Base-by-base conservation (phyloP, 2,888 invertebrate species). In the Synanthedon andrenaeformis region DNA sequence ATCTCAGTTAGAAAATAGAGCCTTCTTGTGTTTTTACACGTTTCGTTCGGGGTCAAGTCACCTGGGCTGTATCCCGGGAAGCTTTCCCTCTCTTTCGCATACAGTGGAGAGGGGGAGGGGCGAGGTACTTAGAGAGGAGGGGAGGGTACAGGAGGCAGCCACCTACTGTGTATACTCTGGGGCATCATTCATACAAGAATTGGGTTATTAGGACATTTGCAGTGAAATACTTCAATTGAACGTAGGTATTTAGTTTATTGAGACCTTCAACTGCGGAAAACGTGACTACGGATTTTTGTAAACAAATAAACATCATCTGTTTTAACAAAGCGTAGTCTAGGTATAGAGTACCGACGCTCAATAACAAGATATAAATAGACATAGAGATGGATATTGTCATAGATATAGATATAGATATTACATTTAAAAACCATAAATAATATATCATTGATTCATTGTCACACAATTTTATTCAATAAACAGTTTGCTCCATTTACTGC, bases 171-270 rank as follows among this genome's bases (percentile, higher is more conserved):
- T 56, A 54, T 61, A 53, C 64, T 56, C 65, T 53, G 61, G 64
- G 64, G 65, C 62, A 69, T 66, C 71, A 71, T 71, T 71, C 71
- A 71, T 71, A 65, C 58, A 51, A 56, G 53, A 70, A 67, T 63
- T 64, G 62, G 70, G 70, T 69, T 62, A 70, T 67, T 64, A 70
- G 65, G 58, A 59, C 64, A 58, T 62, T 62, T 61, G 62, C 53
- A 48, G 54, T 59, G 59, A 61, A 45, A 51, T 42, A 41, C 48
- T 45, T 49, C 19, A 49, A 53, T 17, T 42, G 49, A 28, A 42
- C 28, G 45, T 45, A n/a, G 42, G 1, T 42, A 14, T 45, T 45
- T 45, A 45, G 35, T 35, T 35, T 35, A 35, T 35, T 35, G 35
- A 35, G 35, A 35, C 35, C 35, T 35, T 35, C 35, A 35, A 35